Evolutionary conservation across 1,140 invertebrate genomes (phyloP), one percentile per base, ranked within the genome.

Genomic region (Nasonia longicornis): DNA sequence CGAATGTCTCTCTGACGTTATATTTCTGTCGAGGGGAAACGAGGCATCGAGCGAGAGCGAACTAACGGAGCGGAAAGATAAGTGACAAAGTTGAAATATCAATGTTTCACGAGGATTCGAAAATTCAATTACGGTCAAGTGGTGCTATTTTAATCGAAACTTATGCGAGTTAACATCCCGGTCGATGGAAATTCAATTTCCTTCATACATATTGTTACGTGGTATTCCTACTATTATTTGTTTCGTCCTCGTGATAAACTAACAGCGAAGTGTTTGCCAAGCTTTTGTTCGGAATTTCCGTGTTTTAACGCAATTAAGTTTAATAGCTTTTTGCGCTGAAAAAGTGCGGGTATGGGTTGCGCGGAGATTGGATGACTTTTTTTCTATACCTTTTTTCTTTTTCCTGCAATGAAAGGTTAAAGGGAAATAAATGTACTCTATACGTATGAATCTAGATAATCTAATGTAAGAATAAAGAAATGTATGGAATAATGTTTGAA

Each of bases 31-130:
- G 66, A 31, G 66, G 10, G 29, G 66, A n/a, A n/a, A n/a, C 26
- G 26, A 29, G 7, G 11, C 10, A 69, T 26, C 22, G 31, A 7
- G 0, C 22, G 66, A 35, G 26, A 31, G 66, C 26, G 16, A 69
- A 31, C 26, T 20, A 35, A 69, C 31, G 26, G 31, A 31, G 66
- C 66, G 14, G 66, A 35, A 35, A 69, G 66, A 69, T 69, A 69
- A 69, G 31, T 69, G 26, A 31, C 26, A 69, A 35, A 69, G 66
- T 69, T 31, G 66, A 69, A 69, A 69, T 31, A 35, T 69, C 66
- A 69, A 69, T 69, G 26, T 69, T 35, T 31, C 66, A n/a, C 26
- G 66, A 35, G 66, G 31, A 58, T 58, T 58, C 52, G 52, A 58
- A 58, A 58, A 58, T 58, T 58, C 52, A 58, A 58, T 58, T 58